phyloP scores from a whole-genome alignment of 2,797 vertebrate genomes.

The Xenops minutus region DNA sequence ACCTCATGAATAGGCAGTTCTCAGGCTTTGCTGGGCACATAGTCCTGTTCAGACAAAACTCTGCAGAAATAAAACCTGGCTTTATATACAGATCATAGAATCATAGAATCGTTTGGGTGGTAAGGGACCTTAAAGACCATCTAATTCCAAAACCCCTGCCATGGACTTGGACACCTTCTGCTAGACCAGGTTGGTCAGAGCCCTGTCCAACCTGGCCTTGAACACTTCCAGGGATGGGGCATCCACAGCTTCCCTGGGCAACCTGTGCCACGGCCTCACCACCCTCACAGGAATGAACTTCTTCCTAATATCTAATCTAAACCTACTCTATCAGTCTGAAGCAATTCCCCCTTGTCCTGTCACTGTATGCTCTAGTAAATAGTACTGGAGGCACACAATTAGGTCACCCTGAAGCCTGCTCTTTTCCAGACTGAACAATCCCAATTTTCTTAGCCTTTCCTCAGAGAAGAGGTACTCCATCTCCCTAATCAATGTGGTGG shows the following conservation, averaged over 20 bases:
- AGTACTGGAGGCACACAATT: background rate
- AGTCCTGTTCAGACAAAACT: background rate
- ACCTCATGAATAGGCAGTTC: background rate
- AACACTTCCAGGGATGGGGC: background rate
- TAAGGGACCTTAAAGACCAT: background rate
- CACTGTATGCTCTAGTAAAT: background rate
- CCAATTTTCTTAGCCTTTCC: background rate
- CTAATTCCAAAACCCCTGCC: background rate
- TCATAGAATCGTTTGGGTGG: background rate
- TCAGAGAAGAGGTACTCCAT: background rate
- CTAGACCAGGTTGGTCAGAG: background rate
- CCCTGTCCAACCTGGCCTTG: background rate
- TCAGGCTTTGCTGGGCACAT: background rate
- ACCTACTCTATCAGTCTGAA: background rate
- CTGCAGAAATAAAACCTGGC: background rate
- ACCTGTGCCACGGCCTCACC: background rate
- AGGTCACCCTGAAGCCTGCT: background rate
- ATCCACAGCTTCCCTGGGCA: background rate
- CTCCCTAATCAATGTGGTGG: background rate
- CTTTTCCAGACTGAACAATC: no score
- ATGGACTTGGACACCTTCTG: background rate
- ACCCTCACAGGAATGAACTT: background rate
- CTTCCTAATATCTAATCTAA: background rate
- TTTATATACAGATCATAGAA: background rate
- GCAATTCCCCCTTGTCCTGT: background rate